Evolutionary conservation across 64 coral and sea anemone genomes (phyloP), one percentile per base, ranked within the genome.

Genomic region (Pocillopora damicornis): DNA sequence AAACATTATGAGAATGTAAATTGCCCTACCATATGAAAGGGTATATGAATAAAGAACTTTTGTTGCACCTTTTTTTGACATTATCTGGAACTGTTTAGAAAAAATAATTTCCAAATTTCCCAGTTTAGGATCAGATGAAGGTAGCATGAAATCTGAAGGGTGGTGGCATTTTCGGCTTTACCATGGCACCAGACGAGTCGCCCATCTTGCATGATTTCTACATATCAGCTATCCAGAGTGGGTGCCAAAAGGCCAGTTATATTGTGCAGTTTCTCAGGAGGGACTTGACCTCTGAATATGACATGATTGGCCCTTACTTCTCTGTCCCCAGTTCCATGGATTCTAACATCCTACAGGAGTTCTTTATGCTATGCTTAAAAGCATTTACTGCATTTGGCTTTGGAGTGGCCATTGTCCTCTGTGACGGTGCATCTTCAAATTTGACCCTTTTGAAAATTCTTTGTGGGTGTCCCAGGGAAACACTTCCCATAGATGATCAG

Each of bases 51-150:
- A n/a, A n/a, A n/a, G n/a, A n/a, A n/a, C n/a, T n/a, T n/a, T n/a
- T n/a, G n/a, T n/a, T n/a, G n/a, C n/a, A n/a, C n/a, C n/a, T n/a
- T n/a, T n/a, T n/a, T n/a, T n/a, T n/a, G n/a, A n/a, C n/a, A n/a
- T n/a, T n/a, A n/a, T n/a, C n/a, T n/a, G n/a, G n/a, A n/a, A n/a
- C n/a, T n/a, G n/a, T n/a, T n/a, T n/a, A n/a, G n/a, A n/a, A n/a
- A n/a, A n/a, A n/a, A n/a, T n/a, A n/a, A n/a, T n/a, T n/a, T n/a
- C n/a, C n/a, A n/a, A n/a, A n/a, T n/a, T n/a, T n/a, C n/a, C n/a
- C n/a, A n/a, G n/a, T 45, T 26, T 16, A 89, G 76, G 60, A 79
- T 23, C 76, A 89, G 12, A 89, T 89, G 87, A 89, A 89, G 75
- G 76, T 89, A 45, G 76, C 76, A 5, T 79, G 87, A 61, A 89